Percentiles rank a stretch among this genome's conserved stretches.
These are phyloP conservation scores for Caenorhabditis angaria DNA, from an alignment of 2,888 invertebrate species.

Conservation along the genomic window DNA sequence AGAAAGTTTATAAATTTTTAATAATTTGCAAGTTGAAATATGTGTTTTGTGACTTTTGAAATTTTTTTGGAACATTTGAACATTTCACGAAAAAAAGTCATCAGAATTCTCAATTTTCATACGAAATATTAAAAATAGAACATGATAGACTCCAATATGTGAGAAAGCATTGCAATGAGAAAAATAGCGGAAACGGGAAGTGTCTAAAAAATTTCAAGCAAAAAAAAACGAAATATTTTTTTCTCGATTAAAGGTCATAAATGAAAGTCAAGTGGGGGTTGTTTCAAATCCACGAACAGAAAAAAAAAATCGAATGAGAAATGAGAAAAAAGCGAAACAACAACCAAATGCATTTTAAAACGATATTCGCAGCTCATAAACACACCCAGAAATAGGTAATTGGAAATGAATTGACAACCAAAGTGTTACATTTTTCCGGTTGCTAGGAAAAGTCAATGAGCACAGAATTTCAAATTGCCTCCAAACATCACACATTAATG, in stretches of 20 bases:
- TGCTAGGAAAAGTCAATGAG: background rate
- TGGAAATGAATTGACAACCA: background rate
- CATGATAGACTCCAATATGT: background rate
- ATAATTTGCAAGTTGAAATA: no score
- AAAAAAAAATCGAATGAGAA: conserved; percentile 4
- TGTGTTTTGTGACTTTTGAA: no score
- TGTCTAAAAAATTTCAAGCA: background rate
- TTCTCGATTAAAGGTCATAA: background rate
- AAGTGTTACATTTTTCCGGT: background rate
- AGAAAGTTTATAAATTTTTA: no score
- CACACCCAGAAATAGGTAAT: background rate
- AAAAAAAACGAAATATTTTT: background rate
- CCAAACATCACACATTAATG: background rate
- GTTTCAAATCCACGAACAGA: background rate
- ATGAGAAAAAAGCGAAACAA: conserved; percentile 4
- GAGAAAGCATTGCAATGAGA: background rate
- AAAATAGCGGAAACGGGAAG: background rate
- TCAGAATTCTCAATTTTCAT: no score
- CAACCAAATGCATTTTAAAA: conserved; percentile 5
- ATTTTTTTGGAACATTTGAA: no score
- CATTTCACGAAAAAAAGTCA: no score
- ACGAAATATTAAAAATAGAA: no score
- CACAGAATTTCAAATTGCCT: background rate
- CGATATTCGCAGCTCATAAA: background rate
- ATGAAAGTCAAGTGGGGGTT: no score